These are phyloP conservation scores for Xestobium rufovillosum DNA, from an alignment of 2,888 invertebrate genomes.

Conservation along the genomic window DNA sequence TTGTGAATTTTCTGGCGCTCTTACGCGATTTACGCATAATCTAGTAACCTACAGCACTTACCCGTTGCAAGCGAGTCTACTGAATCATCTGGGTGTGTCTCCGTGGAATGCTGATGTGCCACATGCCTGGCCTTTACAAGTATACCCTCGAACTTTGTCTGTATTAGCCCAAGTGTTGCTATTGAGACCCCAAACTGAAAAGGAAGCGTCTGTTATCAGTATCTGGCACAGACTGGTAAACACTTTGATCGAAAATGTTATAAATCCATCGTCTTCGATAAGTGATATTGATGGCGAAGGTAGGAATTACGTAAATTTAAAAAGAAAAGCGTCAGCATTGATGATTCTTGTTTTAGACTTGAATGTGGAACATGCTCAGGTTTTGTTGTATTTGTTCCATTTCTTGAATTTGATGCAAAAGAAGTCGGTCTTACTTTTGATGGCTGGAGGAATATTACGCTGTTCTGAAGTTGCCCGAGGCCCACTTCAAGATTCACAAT, in stretches of 20 bases:
- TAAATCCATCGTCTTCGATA: constrained; percentile 54
- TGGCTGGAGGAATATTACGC: constrained; percentile 66
- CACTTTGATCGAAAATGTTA: constrained; percentile 79
- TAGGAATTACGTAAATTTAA: constrained; percentile 34
- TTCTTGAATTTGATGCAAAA: constrained; percentile 94
- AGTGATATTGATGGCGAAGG: constrained; percentile 69
- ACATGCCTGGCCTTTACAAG: constrained; percentile 69
- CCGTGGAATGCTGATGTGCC: constrained; percentile 59
- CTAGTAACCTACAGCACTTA: constrained; percentile 65
- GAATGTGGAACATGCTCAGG: constrained; percentile 92
- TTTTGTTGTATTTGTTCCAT: constrained; percentile 89
- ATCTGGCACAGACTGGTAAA: constrained; percentile 89
- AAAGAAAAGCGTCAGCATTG: neutral
- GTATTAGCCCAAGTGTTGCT: constrained; percentile 79
- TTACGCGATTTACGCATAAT: constrained; percentile 75
- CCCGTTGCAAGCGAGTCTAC: constrained; percentile 60
- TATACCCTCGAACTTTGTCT: constrained; percentile 68
- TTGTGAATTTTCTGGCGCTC: constrained; percentile 66
- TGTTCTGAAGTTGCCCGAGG: constrained; percentile 58
- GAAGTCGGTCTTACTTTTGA: constrained; percentile 81
- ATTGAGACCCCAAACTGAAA: constrained; percentile 72
- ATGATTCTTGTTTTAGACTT: constrained; percentile 70
- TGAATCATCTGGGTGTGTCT: constrained; percentile 67
- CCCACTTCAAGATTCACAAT: constrained; percentile 58
- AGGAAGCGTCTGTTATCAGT: constrained; percentile 81